Base-by-base conservation (phyloP, 2,113 vertebrate genomes). In the Perccottus glenii region DNA sequence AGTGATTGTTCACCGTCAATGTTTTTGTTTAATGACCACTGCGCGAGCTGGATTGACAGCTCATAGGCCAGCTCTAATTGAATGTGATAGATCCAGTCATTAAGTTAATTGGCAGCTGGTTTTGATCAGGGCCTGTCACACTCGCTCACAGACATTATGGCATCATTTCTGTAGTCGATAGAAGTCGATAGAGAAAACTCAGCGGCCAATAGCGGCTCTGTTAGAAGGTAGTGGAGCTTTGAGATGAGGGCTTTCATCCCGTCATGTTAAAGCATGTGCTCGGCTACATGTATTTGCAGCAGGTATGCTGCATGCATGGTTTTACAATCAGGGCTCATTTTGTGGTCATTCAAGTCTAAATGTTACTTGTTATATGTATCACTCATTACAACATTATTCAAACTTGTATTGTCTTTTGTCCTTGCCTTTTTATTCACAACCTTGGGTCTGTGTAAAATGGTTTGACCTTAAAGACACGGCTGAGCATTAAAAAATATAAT, bases 31-130 rank as follows among this genome's bases (percentile, higher is more conserved):
- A 88, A 56, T 59, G 58, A 80, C 76, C 33, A 14, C 45, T 64
- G 72, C 57, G 19, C 68, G 78, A 51, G 62, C 60, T 68, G 76
- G 85, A 90, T 75, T 87, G 85, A 87, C 84, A 80, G 80, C 66
- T 64, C 76, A 40, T 70, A 60, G 67, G 33, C 70, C 56, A 10
- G 64, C 77, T 79, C 78, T 91, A 89, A 91, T 85, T 88, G 85
- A 82, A 89, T 69, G 87, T 85, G 90, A 90, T 83, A 73, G 86
- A 82, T 84, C 73, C 74, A 78, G 85, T 89, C 85, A 89, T 91
- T 91, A 88, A 70, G 86, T 83, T 89, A 89, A 90, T 89, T 89
- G 82, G 78, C 86, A 89, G 84, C 87, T 90, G 88, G 86, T 87
- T 87, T 74, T 81, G 84, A 87, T 90, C 78, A 64, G 5, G 52